Percentiles rank a stretch among this genome's conserved stretches.
Conservation (phyloP, 2,113 vertebrate species). For the Myrmophylax atrothorax region DNA sequence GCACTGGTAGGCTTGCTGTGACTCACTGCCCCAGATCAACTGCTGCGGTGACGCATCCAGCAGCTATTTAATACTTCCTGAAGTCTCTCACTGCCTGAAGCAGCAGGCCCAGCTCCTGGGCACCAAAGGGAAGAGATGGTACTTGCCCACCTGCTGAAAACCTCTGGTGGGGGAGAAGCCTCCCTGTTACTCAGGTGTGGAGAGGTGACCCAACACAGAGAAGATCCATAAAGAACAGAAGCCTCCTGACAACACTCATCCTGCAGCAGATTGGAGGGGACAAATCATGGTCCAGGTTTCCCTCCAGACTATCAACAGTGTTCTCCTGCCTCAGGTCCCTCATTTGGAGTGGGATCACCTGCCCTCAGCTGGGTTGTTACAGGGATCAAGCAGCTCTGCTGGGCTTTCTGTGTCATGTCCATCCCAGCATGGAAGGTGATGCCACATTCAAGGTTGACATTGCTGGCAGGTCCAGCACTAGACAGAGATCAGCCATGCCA, state of each 20-base stretch:
- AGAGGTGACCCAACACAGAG: not conserved
- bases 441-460: rapidly evolving
- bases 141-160: not conserved
- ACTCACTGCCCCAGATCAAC: not conserved
- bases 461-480: rapidly evolving
- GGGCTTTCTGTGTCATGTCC: not conserved
- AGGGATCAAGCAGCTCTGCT: not conserved
- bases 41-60: not conserved
- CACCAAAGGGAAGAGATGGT: not conserved
- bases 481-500: not conserved
- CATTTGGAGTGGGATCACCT: not conserved
- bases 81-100: not conserved
- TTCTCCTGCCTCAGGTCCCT: not conserved
- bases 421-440: not conserved
- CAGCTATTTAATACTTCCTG: slow-evolving; percentile 18
- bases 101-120: not conserved
- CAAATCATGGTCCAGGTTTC: rapidly evolving
- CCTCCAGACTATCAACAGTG: not conserved
- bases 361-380: not conserved
- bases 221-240: not conserved
- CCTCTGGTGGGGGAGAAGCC: not conserved
- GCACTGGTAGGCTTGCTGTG: not conserved
- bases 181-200: not conserved
- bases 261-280: not conserved
- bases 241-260: not conserved